Base-by-base conservation (phyloP, 1,140 invertebrate genomes). In the Eubasilissa regina region DNA sequence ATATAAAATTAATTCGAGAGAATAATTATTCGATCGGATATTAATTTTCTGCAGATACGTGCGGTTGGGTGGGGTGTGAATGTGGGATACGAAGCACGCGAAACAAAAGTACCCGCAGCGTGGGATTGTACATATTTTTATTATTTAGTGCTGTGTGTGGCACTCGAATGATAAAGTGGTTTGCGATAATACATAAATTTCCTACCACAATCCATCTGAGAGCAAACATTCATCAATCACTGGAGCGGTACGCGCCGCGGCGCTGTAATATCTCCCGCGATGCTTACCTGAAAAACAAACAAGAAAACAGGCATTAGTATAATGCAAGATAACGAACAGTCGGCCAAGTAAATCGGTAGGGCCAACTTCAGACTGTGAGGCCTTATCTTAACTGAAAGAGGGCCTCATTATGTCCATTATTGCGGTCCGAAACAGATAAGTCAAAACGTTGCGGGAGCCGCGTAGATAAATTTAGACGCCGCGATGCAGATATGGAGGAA, bases 231-330 rank as follows among this genome's bases (percentile, higher is more conserved):
- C 35, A 44, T 66, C 62, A 44, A 66, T 66, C 13, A 45, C 35
- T 15, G 4, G 43, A 35, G 43, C 17, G 10, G 53, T 6, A 66
- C n/a, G 15, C 12, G 43, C 35, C 35, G n/a, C 44, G 25, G 25
- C 25, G 25, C 25, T 35, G 25, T 35, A 35, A 35, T 45, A 66
- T 66, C 62, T 66, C 62, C 13, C 44, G 7, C 17, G 25, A 48
- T 51, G 47, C 25, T 70, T 70, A 70, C 66, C 66, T 70, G 66
- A 48, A 70, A 70, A 70, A 70, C 66, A 70, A 70, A 51, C 66
- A 70, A 70, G 45, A 70, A 47, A 70, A 70, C 11, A 70, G 17
- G 51, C 13, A 44, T 66, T 66, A 70, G 66, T 6, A 48, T 3
- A 70, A 13, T 70, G 51, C 11, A 21, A 48, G 45, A 70, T 51